Conservation (phyloP, 2,113 vertebrate genomes). For the Tachycineta bicolor region DNA sequence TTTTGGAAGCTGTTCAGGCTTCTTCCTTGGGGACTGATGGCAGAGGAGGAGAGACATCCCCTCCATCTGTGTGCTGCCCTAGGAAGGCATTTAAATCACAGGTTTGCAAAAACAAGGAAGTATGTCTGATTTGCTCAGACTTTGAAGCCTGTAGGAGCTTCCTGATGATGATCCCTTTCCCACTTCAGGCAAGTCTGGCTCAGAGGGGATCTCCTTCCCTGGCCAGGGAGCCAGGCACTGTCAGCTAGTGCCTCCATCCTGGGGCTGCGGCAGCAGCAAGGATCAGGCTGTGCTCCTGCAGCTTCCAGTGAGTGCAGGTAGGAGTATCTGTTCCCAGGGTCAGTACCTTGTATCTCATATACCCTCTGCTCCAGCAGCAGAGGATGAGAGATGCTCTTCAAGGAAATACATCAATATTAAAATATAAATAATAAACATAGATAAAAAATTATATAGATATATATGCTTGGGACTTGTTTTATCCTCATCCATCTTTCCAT, state of each 20-base stretch:
- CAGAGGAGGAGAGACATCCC: slow-evolving; percentile 18
- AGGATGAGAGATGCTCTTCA: neutral
- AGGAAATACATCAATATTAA: neutral
- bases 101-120: neutral
- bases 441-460: neutral
- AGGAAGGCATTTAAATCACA: slow-evolving; percentile 19
- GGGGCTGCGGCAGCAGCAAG: neutral
- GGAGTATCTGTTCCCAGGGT: neutral
- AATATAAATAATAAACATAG: neutral
- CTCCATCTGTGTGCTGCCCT: slow-evolving; percentile 32
- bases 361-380: neutral
- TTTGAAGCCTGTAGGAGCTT: neutral
- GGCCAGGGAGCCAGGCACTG: neutral
- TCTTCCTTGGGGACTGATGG: neutral
- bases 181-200: neutral
- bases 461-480: neutral
- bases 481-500: neutral
- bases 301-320: neutral
- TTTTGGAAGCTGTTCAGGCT: neutral
- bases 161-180: neutral
- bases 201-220: neutral
- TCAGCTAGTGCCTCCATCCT: neutral
- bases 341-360: fast-evolving
- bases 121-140: neutral
- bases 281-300: neutral